Conservation (phyloP, 2,113 vertebrate species). For the Murina feae region DNA sequence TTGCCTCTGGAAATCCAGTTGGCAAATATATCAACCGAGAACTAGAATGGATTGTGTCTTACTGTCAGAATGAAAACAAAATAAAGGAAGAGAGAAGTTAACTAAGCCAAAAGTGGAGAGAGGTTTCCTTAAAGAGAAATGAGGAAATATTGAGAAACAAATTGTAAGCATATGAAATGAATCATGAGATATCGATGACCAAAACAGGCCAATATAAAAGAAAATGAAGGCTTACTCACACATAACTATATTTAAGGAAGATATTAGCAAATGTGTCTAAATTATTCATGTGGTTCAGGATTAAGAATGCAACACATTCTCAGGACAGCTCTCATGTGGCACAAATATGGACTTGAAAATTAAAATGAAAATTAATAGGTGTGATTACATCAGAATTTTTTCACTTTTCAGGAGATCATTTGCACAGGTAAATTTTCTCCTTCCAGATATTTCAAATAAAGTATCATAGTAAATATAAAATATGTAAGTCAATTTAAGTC, state of each 20-base stretch:
- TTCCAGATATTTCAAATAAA: neutral
- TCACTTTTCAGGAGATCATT: neutral
- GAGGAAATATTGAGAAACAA: neutral
- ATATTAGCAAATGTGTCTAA: neutral
- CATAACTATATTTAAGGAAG: neutral
- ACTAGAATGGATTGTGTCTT: neutral
- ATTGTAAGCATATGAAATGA: neutral
- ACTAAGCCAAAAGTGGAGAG: neutral
- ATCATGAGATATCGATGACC: neutral
- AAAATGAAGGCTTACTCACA: neutral
- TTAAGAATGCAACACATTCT: neutral
- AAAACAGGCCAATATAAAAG: neutral
- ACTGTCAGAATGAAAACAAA: slow-evolving; percentile 12
- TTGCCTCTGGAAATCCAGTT: slow-evolving; percentile 20
- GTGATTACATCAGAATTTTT: neutral
- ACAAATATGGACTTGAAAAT: neutral
- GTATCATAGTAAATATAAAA: neutral
- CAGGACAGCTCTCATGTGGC: neutral
- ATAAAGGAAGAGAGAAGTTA: neutral
- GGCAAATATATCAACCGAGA: slow-evolving; percentile 22
- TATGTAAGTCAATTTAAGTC: neutral
- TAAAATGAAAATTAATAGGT: neutral
- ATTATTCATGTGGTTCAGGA: neutral
- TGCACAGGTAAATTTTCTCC: neutral
- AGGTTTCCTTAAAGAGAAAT: neutral